These are phyloP conservation scores for Heteractis magnifica DNA, from an alignment of 92 coral and sea anemone genomes.

Conservation along the genomic window DNA sequence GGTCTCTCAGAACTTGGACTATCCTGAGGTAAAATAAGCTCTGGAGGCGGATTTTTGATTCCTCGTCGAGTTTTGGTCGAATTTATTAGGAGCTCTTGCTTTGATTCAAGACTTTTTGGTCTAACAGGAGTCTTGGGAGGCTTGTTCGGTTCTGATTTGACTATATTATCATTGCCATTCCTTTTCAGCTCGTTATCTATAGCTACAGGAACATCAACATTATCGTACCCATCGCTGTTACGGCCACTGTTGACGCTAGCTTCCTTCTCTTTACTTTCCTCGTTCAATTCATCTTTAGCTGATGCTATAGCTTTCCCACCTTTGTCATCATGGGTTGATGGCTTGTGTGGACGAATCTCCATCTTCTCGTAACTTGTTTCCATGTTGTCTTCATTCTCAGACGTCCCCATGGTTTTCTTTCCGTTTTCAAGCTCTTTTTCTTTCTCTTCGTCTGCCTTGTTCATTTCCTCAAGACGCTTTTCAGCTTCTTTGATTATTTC, in stretches of 20 bases:
- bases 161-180: conserved; percentile 18
- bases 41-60: conserved; percentile 68
- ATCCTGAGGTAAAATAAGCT: conserved; percentile 44
- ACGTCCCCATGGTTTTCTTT: not conserved
- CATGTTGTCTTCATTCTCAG: not conserved
- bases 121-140: conserved; percentile 31
- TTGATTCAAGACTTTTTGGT: conserved; percentile 35
- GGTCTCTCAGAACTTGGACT: conserved; percentile 48
- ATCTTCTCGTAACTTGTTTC: conserved; percentile 14
- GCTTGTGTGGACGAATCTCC: not conserved
- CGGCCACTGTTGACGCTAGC: conserved; percentile 17
- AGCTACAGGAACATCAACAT: conserved; percentile 3
- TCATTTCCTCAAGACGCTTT: conserved; percentile 25
- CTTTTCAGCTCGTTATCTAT: conserved; percentile 3
- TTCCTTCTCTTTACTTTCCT: not conserved
- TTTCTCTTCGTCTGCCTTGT: conserved; percentile 15
- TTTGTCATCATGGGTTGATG: conserved; percentile 7
- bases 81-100: conserved; percentile 20
- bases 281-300: not conserved
- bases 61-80: conserved; percentile 52
- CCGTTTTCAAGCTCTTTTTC: conserved; percentile 6
- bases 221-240: conserved; percentile 27
- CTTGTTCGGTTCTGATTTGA: not conserved
- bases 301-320: not conserved
- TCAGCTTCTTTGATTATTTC: conserved; percentile 52